These are phyloP conservation scores for Drosophila picticornis DNA, from an alignment of 2,888 invertebrate genomes.

Conservation along the genomic window DNA sequence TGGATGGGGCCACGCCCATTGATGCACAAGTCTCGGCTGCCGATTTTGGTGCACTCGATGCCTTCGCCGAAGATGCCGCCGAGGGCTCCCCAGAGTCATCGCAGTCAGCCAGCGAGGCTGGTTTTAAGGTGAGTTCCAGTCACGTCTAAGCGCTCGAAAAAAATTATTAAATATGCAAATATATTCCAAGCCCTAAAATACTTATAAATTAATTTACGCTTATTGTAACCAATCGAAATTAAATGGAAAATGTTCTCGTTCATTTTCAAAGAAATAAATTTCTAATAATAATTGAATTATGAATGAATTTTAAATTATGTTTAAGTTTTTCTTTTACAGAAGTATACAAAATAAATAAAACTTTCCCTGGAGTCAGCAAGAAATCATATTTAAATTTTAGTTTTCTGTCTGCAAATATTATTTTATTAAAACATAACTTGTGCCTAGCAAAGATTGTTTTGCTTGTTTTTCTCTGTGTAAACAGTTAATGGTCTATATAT, in stretches of 20 bases:
- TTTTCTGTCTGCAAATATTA: background rate
- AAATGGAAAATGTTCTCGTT: background rate
- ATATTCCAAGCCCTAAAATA: background rate
- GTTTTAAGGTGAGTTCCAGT: constrained; percentile 69
- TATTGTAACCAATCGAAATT: background rate
- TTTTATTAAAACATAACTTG: background rate
- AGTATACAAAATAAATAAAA: background rate
- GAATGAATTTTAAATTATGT: background rate
- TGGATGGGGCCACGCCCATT: constrained; percentile 74
- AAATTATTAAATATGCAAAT: background rate
- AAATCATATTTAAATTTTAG: too few relatives aligned
- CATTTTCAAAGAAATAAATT: background rate
- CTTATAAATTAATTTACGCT: background rate
- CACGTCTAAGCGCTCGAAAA: background rate
- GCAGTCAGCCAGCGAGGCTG: constrained; percentile 52
- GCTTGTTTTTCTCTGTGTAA: background rate
- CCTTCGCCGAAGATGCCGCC: constrained; percentile 59
- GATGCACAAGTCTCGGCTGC: constrained; percentile 72
- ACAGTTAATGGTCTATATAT: background rate
- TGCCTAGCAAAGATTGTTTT: background rate
- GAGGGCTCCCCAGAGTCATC: constrained; percentile 46
- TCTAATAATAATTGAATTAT: background rate
- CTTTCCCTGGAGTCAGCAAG: too few relatives aligned
- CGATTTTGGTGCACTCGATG: constrained; percentile 68
- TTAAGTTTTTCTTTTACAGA: background rate